Percentiles rank a stretch among this genome's conserved stretches.
Conservation (phyloP, 2,113 vertebrate species). For the Cacatua alba region DNA sequence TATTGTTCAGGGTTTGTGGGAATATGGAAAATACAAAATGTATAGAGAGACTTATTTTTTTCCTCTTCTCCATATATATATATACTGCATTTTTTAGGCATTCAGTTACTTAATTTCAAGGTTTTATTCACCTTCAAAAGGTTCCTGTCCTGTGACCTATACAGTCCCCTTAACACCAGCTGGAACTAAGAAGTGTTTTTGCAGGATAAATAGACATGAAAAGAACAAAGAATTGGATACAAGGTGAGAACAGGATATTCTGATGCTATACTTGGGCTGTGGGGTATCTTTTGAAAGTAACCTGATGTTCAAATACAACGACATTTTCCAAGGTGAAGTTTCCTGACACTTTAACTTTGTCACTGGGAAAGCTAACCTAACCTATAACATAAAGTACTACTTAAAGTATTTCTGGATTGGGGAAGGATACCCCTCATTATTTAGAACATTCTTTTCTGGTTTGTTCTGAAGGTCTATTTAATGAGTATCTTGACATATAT, state of each 20-base stretch:
- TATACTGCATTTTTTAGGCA: not conserved
- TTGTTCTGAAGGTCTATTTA: not conserved
- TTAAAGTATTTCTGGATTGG: not conserved
- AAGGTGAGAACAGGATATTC: conserved; percentile 2
- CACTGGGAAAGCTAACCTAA: not conserved
- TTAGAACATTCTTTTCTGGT: not conserved
- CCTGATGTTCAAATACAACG: not conserved
- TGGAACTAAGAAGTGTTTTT: conserved; percentile 12
- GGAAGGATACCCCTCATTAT: not conserved
- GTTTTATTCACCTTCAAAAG: conserved; percentile 1
- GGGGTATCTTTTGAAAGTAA: not conserved
- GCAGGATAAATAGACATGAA: conserved; percentile 27
- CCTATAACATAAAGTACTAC: not conserved
- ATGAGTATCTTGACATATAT: not conserved
- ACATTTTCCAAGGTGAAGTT: not conserved
- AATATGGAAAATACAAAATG: not conserved
- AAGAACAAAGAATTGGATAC: conserved; percentile 28
- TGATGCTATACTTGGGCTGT: not conserved
- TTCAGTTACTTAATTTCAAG: conserved; percentile 14
- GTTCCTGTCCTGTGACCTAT: not conserved
- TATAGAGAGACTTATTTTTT: fast-evolving
- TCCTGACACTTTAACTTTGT: not conserved
- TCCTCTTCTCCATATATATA: not conserved
- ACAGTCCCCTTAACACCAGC: not conserved
- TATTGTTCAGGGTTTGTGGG: fast-evolving